Conservation (phyloP, 2,113 vertebrate species). For the Cavia porcellus region DNA sequence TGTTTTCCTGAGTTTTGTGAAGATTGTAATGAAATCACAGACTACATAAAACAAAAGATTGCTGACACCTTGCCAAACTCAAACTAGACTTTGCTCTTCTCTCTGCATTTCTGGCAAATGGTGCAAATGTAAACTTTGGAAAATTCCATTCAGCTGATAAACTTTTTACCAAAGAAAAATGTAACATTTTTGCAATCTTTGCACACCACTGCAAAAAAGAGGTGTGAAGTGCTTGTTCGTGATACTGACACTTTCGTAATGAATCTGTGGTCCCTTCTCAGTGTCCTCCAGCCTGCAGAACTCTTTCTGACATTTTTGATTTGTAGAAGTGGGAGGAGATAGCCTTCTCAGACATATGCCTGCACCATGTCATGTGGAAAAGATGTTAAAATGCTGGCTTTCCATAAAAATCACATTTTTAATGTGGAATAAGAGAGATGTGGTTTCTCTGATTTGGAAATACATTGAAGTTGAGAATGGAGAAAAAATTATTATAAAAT, state of each 20-base stretch:
- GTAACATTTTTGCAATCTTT: not conserved
- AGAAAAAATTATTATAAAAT: not conserved
- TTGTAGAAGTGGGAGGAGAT: constrained; percentile 49
- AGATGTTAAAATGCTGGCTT: not conserved
- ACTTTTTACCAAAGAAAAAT: constrained; percentile 9
- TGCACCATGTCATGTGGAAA: constrained; percentile 9
- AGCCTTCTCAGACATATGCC: constrained; percentile 33
- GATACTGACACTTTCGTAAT: not conserved
- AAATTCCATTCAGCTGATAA: constrained; percentile 38
- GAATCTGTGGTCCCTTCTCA: constrained; percentile 19
- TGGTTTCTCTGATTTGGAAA: constrained; percentile 56
- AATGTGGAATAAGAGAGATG: constrained; percentile 2
- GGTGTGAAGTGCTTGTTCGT: not conserved
- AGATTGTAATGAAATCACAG: not conserved
- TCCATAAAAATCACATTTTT: constrained; percentile 46
- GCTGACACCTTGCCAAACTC: not conserved
- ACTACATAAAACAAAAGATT: constrained; percentile 22
- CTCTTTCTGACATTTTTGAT: constrained; percentile 30
- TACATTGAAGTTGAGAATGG: not conserved
- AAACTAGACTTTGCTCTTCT: constrained; percentile 51
- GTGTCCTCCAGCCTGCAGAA: constrained; percentile 7
- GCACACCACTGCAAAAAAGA: not conserved
- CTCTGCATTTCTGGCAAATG: not conserved
- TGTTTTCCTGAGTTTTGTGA: constrained; percentile 32
- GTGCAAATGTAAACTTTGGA: constrained; percentile 53